These are phyloP conservation scores for Nesogale talazaci DNA, from an alignment of 2,113 vertebrate species.

Conservation along the genomic window DNA sequence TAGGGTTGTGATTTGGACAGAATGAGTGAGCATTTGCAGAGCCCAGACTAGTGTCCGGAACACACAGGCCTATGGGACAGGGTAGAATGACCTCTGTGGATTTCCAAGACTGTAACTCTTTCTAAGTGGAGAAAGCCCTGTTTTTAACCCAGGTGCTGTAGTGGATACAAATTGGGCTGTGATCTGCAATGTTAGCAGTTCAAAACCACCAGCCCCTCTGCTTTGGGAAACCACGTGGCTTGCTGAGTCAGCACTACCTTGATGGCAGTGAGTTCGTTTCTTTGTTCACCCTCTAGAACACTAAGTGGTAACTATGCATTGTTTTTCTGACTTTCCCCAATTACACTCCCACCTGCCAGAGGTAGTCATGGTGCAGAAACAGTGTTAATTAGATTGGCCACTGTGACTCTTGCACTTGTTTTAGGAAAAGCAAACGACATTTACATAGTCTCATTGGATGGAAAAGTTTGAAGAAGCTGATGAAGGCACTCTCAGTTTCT, in stretches of 20 bases:
- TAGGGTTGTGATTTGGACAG: neutral
- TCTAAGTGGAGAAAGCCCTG: too few species aligned
- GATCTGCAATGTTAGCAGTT: too few species aligned
- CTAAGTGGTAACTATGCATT: neutral
- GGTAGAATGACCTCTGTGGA: too few species aligned
- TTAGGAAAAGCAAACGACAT: neutral
- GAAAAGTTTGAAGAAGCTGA: constrained; percentile 20
- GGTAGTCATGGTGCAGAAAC: neutral
- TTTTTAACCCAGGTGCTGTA: too few species aligned
- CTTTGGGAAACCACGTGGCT: too few species aligned
- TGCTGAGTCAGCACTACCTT: too few species aligned
- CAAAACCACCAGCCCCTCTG: too few species aligned
- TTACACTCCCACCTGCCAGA: neutral
- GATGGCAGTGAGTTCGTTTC: too few species aligned
- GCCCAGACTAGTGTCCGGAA: neutral
- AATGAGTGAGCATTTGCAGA: constrained; percentile 4
- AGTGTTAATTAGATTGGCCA: constrained; percentile 31
- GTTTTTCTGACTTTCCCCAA: neutral
- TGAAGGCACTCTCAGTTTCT: neutral
- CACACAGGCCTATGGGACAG: neutral
- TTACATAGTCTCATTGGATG: neutral
- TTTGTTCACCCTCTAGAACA: too few species aligned
- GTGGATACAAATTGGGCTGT: too few species aligned
- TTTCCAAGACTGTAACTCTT: too few species aligned
- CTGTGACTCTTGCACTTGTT: neutral